A percentile compares a stretch with the other conserved stretches of the same genome.
Conservation (phyloP, 2,113 vertebrate species). For the Pterocles burchelli region DNA sequence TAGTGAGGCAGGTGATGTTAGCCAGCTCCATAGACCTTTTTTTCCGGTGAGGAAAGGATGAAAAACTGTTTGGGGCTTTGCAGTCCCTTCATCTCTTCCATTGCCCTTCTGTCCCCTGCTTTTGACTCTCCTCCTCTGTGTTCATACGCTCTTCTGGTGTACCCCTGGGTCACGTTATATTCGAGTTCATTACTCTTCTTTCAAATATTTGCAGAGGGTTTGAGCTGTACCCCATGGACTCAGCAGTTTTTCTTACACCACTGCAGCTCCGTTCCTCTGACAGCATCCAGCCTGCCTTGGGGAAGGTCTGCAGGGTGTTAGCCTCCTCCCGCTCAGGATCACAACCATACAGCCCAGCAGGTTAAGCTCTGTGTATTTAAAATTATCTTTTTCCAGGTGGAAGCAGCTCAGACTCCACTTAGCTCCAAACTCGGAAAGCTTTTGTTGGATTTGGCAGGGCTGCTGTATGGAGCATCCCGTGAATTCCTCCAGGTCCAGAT, state of each 20-base stretch:
- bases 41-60: background rate
- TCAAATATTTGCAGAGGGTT: background rate
- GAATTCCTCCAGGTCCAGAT: background rate
- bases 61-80: background rate
- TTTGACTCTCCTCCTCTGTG: background rate
- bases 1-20: background rate
- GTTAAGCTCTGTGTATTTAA: background rate
- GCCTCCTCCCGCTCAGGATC: background rate
- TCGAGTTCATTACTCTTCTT: background rate
- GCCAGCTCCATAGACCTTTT: background rate
- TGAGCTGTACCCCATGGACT: background rate
- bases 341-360: background rate
- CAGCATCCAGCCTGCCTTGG: background rate
- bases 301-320: background rate
- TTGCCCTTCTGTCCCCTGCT: background rate
- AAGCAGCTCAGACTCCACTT: background rate
- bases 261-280: background rate
- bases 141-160: background rate
- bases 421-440: background rate
- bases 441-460: background rate
- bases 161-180: background rate
- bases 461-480: background rate
- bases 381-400: background rate
- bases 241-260: background rate
- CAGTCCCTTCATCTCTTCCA: background rate